These are phyloP conservation scores for Parasteatoda tepidariorum DNA, from an alignment of 1,140 invertebrate genomes.

Conservation along the genomic window DNA sequence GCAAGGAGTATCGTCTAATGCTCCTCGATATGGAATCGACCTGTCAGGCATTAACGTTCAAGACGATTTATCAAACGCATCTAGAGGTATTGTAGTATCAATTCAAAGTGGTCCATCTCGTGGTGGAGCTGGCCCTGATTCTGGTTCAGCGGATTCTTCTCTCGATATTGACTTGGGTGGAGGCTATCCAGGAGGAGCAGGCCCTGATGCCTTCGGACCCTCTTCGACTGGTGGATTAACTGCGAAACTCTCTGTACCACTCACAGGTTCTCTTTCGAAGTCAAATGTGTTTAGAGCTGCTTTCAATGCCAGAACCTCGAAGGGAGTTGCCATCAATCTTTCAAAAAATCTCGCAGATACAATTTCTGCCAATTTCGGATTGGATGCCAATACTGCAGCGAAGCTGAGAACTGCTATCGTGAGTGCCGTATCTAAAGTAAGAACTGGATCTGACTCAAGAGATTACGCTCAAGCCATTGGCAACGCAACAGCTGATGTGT, in stretches of 20 bases:
- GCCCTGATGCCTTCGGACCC: background rate
- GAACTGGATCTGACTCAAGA: background rate
- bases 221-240: background rate
- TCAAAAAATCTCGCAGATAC: background rate
- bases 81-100: background rate
- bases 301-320: background rate
- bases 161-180: background rate
- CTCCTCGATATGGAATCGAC: background rate
- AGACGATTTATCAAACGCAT: background rate
- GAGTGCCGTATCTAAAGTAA: background rate
- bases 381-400: background rate
- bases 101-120: background rate
- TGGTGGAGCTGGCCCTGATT: too few relatives aligned
- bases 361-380: background rate
- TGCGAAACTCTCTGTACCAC: background rate
- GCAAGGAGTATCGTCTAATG: background rate
- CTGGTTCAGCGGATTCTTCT: background rate
- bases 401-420: background rate
- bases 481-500: background rate
- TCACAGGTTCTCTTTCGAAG: background rate
- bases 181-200: background rate
- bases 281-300: background rate
- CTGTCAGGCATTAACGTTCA: background rate
- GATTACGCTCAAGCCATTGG: background rate
- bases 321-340: background rate